Base-by-base conservation (phyloP, 2,888 invertebrate genomes). In the Cephus rjabovi region DNA sequence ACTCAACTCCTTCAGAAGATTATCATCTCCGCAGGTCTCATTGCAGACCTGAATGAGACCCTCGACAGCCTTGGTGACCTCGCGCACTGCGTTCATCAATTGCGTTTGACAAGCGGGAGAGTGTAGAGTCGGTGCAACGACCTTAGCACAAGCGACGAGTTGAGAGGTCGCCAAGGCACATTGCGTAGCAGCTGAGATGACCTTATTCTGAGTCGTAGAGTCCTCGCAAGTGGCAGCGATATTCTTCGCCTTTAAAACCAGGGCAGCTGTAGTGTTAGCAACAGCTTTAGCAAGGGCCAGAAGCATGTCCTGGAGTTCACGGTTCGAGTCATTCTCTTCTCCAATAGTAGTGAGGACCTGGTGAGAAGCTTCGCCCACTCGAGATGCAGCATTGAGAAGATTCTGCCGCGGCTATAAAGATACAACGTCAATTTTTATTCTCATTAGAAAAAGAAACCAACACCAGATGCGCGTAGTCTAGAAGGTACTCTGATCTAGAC, bases 141-240 rank as follows among this genome's bases (percentile, higher is more conserved):
- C 97, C 94, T 99, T 98, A 31, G 99, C 97, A 89, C 98, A 98
- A 0, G 99, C 99, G 0, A 99, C 99, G 3, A 99, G 93, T 89
- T 99, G 99, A 70, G 99, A 99, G 9, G 99, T 99, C 11, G 99
- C 98, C 71, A 99, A 93, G 0, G 99, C 99, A 91, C 98, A 98
- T 90, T 98, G 96, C 0, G 99, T 99, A 1, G 99, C 99, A 0
- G 98, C 97, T 0, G 97, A 97, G 85, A 99, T 99, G 74, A 99
- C 98, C 86, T 94, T 93, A 91, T 97, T 97, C 92, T 97, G 97
- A 40, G 95, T 94, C 69, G 94, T 95, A 82, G 96, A 96, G 87
- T 96, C 95, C 75, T 95, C 94, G 88, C 96, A 96, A 83, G 97
- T 97, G 1, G 97, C 97, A 0, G 99, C 98, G 82, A 99, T 98